Evolutionary conservation across 2,888 invertebrate species (phyloP).

Genomic region (Chymomyza fuscimana): DNA sequence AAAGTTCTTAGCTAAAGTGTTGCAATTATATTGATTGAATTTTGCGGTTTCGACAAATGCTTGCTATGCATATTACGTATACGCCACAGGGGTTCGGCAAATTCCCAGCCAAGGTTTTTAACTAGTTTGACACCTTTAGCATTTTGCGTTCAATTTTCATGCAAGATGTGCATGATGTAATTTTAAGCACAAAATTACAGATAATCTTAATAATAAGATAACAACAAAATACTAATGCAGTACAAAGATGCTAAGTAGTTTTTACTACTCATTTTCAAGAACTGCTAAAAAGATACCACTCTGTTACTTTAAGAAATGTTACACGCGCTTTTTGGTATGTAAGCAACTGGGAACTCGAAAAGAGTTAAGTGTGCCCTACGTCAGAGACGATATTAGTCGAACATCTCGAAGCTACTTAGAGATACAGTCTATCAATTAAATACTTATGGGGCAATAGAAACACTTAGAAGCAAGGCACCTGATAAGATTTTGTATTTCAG

Average conservation of each 20-base stretch:
- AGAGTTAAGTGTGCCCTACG: no score
- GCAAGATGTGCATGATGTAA: not conserved
- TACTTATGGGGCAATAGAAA: no score
- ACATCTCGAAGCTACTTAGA: no score
- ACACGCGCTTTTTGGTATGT: no score
- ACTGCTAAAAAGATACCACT: no score
- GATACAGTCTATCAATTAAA: no score
- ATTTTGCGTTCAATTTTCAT: not conserved
- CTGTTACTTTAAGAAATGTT: no score
- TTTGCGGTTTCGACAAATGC: constrained; percentile 44
- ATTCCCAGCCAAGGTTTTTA: constrained; percentile 9
- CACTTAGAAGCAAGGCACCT: no score
- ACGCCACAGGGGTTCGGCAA: constrained; percentile 22
- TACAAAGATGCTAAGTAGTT: not conserved
- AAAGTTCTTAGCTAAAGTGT: constrained; percentile 63
- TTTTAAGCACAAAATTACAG: not conserved
- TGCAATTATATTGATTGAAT: constrained; percentile 71
- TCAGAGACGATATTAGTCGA: no score
- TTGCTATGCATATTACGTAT: constrained; percentile 23
- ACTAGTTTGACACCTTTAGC: constrained; percentile 1
- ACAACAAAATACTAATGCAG: not conserved
- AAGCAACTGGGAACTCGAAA: no score
- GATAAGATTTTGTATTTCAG: no score
- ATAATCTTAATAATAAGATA: not conserved
- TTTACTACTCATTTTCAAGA: no score